Percentiles rank a stretch among this genome's conserved stretches.
These are phyloP conservation scores for Achatina immaculata DNA, from an alignment of 1,140 invertebrate species.

Conservation along the genomic window DNA sequence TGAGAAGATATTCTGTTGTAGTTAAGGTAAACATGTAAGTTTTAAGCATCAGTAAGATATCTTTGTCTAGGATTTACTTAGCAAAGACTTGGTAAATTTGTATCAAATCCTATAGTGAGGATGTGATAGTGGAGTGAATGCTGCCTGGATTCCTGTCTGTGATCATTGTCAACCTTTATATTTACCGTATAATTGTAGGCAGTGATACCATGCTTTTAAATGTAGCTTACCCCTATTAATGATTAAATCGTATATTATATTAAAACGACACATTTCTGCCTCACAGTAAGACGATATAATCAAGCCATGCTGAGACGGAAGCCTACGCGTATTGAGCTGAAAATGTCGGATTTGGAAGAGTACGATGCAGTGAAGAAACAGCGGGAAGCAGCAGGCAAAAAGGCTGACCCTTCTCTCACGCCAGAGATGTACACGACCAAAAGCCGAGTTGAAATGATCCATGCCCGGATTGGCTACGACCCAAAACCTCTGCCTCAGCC, in stretches of 20 bases:
- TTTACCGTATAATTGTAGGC: neutral
- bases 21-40: too few species aligned
- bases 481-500: constrained; percentile 56
- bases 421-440: constrained; percentile 31
- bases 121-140: too few species aligned
- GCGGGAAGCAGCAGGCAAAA: constrained; percentile 53
- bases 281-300: too few species aligned
- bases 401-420: constrained; percentile 23
- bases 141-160: too few species aligned
- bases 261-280: neutral
- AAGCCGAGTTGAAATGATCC: constrained; percentile 69
- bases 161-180: too few species aligned
- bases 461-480: constrained; percentile 79
- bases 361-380: constrained; percentile 75
- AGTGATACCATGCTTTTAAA: neutral
- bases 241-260: neutral
- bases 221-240: neutral
- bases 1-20: too few species aligned
- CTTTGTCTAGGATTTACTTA: too few species aligned
- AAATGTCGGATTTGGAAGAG: constrained; percentile 82
- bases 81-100: too few species aligned
- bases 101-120: too few species aligned
- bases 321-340: constrained; percentile 82
- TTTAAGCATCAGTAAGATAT: too few species aligned
- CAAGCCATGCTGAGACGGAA: constrained; percentile 83